Conservation (phyloP, 2,797 vertebrate species). For the Hybognathus amarus region DNA sequence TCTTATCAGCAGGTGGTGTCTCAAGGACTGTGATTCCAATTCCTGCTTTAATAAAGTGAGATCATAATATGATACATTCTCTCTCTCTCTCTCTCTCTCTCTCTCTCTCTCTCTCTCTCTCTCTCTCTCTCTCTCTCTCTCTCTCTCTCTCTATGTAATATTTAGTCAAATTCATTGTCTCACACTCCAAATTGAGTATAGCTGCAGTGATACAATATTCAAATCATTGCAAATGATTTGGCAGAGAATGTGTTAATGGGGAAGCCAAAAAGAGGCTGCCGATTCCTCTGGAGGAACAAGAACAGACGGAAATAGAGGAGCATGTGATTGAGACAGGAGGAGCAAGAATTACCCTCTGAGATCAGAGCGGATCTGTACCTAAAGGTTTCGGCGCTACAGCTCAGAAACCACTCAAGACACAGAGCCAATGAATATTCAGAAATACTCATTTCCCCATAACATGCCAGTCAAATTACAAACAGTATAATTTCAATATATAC, state of each 20-base stretch:
- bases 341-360: constrained; percentile 9
- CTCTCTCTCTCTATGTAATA: background rate
- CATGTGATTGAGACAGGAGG: constrained; percentile 30
- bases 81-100: no score
- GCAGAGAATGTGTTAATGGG: constrained; percentile 24
- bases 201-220: constrained; percentile 8
- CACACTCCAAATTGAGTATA: constrained; percentile 8
- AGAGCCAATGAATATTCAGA: background rate
- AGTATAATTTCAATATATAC: background rate
- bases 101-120: no score
- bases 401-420: background rate
- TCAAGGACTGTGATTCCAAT: background rate
- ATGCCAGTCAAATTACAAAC: background rate
- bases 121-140: no score
- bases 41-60: background rate
- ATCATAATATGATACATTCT: no score
- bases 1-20: constrained; percentile 26
- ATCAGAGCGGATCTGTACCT: constrained; percentile 10
- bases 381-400: background rate
- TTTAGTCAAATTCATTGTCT: constrained; percentile 4
- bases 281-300: constrained; percentile 11
- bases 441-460: background rate
- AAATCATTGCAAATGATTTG: constrained; percentile 34
- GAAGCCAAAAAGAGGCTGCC: constrained; percentile 36
- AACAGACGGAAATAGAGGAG: constrained; percentile 14